Evolutionary conservation across 2,797 vertebrate genomes (phyloP).

Genomic region (Hoplostethus mediterraneus): DNA sequence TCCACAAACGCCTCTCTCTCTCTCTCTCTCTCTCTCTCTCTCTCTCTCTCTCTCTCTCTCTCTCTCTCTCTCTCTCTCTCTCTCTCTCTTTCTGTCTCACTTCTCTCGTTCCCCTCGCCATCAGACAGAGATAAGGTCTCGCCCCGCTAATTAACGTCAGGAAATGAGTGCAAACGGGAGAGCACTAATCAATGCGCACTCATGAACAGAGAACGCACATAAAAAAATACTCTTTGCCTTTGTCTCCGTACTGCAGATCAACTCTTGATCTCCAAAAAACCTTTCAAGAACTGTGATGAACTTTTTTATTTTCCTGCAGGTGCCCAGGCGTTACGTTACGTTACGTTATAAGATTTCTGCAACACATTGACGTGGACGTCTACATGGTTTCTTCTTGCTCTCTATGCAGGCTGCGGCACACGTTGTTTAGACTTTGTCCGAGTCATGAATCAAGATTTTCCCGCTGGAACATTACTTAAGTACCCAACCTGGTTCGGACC

Average conservation of each 20-base stretch:
- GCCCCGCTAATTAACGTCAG: conserved; percentile 75
- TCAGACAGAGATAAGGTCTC: conserved; percentile 69
- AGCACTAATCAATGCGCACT: conserved; percentile 73
- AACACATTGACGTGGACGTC: too few relatives aligned
- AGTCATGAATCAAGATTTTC: not conserved
- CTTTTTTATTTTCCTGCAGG: too few relatives aligned
- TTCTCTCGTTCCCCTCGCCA: conserved; percentile 30
- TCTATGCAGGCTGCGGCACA: conserved; percentile 14
- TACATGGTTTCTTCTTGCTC: not conserved
- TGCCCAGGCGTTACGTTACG: too few relatives aligned
- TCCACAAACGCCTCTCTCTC: conserved; percentile 57
- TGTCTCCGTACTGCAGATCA: not conserved
- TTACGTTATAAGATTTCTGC: too few relatives aligned
- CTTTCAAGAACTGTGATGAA: not conserved
- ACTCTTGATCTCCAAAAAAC: not conserved
- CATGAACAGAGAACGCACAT: conserved; percentile 45
- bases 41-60: conserved; percentile 46
- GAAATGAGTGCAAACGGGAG: conserved; percentile 70
- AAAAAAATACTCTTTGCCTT: not conserved
- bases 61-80: conserved; percentile 49
- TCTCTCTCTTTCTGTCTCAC: conserved; percentile 48
- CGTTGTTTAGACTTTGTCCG: not conserved
- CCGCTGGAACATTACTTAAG: too few relatives aligned
- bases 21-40: conserved; percentile 48
- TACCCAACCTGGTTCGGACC: too few relatives aligned